Evolutionary conservation across 2,888 invertebrate genomes (phyloP).

Genomic region (Xanthorhoe designata): DNA sequence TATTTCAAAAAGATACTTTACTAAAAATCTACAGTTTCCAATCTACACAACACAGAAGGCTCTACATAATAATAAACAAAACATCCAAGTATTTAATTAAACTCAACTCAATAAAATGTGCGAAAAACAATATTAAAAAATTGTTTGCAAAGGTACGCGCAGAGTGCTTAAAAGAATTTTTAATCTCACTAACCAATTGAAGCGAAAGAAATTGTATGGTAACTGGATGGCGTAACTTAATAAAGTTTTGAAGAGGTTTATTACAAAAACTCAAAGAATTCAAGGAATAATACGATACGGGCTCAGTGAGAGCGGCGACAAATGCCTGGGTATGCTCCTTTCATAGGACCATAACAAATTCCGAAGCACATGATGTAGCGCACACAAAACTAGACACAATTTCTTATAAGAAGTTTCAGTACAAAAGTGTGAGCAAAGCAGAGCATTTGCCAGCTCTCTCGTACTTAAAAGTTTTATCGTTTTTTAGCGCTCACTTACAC

Average conservation of each 20-base stretch:
- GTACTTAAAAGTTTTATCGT: too few relatives aligned
- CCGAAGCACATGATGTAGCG: too few relatives aligned
- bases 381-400: too few relatives aligned
- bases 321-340: background rate
- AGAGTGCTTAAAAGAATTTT: slow-evolving; percentile 42
- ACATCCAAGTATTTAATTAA: slow-evolving; percentile 36
- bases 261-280: slow-evolving; percentile 51
- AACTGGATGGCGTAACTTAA: slow-evolving; percentile 45
- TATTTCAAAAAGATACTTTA: background rate
- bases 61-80: slow-evolving; percentile 14
- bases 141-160: slow-evolving; percentile 40
- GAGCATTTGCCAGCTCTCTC: too few relatives aligned
- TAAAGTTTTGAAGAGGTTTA: slow-evolving; percentile 53
- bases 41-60: slow-evolving; percentile 13
- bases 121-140: slow-evolving; percentile 36
- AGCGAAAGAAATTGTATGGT: slow-evolving; percentile 47
- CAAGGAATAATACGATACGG: slow-evolving; percentile 32
- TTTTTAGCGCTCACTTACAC: too few relatives aligned
- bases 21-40: background rate
- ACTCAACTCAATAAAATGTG: slow-evolving; percentile 21
- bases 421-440: too few relatives aligned
- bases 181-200: slow-evolving; percentile 47
- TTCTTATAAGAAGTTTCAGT: too few relatives aligned
- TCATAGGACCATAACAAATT: too few relatives aligned
- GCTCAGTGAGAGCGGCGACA: slow-evolving; percentile 29